A percentile compares a stretch with the other conserved stretches of the same genome.
phyloP scores from a whole-genome alignment of 1,140 invertebrate genomes.

The Hestina assimilis region DNA sequence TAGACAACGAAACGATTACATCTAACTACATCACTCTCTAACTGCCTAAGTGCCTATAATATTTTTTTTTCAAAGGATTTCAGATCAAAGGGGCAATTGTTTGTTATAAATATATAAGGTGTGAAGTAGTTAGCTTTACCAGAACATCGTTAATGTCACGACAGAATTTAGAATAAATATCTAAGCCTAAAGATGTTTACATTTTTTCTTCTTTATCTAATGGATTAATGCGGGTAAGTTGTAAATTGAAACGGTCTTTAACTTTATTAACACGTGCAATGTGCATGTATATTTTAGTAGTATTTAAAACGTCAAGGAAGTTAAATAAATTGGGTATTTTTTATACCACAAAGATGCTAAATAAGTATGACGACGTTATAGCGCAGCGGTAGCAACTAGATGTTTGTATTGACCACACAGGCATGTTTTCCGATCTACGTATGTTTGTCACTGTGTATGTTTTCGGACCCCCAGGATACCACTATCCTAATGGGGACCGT shows the following conservation, averaged over 20 bases:
- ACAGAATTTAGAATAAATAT: constrained; percentile 17
- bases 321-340: not conserved
- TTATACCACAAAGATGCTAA: too few relatives aligned
- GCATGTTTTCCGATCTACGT: too few relatives aligned
- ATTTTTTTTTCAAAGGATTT: constrained; percentile 17
- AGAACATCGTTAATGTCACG: constrained; percentile 18
- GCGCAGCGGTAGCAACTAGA: too few relatives aligned
- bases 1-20: not conserved
- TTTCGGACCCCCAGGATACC: too few relatives aligned
- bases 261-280: not conserved
- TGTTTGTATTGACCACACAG: too few relatives aligned
- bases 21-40: not conserved
- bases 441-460: too few relatives aligned
- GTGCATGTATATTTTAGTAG: not conserved
- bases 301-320: too few relatives aligned
- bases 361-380: too few relatives aligned
- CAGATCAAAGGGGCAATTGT: constrained; percentile 11
- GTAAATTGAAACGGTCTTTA: not conserved
- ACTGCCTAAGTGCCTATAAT: constrained; percentile 3
- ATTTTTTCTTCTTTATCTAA: not conserved
- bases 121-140: constrained; percentile 12
- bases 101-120: constrained; percentile 8
- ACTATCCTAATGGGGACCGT: too few relatives aligned
- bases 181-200: constrained; percentile 5
- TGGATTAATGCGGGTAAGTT: not conserved